Evolutionary conservation across 2,113 vertebrate species (phyloP).

Genomic region (Rhynchomys soricoides): DNA sequence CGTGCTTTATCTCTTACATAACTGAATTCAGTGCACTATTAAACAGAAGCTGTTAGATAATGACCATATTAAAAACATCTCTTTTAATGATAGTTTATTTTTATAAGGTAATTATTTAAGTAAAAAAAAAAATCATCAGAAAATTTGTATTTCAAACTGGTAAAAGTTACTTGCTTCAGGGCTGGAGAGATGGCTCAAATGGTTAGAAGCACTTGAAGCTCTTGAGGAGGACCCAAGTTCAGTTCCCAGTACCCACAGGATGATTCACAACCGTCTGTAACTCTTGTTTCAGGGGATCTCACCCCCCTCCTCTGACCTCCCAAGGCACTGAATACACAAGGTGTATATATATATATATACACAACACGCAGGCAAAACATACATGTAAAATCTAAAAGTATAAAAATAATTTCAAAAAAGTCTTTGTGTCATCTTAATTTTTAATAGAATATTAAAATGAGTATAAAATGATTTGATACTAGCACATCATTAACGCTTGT

Average conservation of each 20-base stretch:
- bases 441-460: constrained; percentile 44
- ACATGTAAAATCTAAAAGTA: neutral
- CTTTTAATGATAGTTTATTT: constrained; percentile 37
- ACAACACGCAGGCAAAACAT: neutral
- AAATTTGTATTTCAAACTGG: neutral
- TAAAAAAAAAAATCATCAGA: constrained; percentile 25
- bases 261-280: neutral
- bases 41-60: neutral
- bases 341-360: too few relatives aligned
- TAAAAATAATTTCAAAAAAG: neutral
- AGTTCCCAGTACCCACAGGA: neutral
- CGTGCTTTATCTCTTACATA: neutral
- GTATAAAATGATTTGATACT: constrained; percentile 42
- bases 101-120: constrained; percentile 50
- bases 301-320: neutral
- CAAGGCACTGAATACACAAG: neutral
- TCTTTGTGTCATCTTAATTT: neutral
- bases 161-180: neutral
- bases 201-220: neutral
- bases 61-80: constrained; percentile 16
- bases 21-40: neutral
- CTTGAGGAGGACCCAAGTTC: neutral
- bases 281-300: neutral
- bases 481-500: constrained; percentile 40
- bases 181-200: neutral